Percentiles rank a stretch among this genome's conserved stretches.
phyloP scores from a whole-genome alignment of 2,888 invertebrate species.

The Microplitis manilae region DNA sequence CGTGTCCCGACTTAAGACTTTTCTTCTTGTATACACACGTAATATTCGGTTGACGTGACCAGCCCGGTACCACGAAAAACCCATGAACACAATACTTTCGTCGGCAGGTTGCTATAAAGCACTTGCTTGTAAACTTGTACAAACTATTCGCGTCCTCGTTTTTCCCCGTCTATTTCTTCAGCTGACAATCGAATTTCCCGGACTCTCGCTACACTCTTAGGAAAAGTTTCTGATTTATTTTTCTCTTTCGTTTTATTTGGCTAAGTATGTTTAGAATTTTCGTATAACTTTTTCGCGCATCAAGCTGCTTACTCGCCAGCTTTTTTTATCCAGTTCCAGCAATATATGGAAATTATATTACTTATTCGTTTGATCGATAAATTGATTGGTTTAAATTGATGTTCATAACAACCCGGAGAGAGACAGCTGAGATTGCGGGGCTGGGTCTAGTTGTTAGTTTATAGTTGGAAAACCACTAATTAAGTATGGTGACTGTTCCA shows the following conservation, averaged over 20 bases:
- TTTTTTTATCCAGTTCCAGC: not conserved
- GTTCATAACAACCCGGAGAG: not conserved
- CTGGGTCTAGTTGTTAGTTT: not conserved
- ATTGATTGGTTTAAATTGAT: not conserved
- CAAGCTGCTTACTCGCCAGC: not conserved
- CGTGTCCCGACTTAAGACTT: constrained; percentile 16
- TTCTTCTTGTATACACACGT: constrained; percentile 38
- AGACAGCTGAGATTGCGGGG: not conserved
- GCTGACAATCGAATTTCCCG: constrained; percentile 62
- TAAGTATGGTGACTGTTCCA: not conserved
- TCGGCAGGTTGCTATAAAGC: constrained; percentile 14
- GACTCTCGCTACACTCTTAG: constrained; percentile 59
- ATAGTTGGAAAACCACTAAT: not conserved
- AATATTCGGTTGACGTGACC: constrained; percentile 45
- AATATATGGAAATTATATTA: not conserved
- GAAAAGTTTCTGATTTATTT: constrained; percentile 63
- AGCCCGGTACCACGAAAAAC: constrained; percentile 32
- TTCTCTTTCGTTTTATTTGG: constrained; percentile 48
- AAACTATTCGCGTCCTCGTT: constrained; percentile 40
- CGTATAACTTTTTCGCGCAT: constrained; percentile 52
- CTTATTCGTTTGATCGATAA: not conserved
- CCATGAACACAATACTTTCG: constrained; percentile 17
- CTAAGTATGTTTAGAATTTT: constrained; percentile 59
- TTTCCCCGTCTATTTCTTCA: constrained; percentile 26
- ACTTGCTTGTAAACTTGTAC: constrained; percentile 30